Base-by-base conservation (phyloP, 2,113 vertebrate species). In the Echinops telfairi region DNA sequence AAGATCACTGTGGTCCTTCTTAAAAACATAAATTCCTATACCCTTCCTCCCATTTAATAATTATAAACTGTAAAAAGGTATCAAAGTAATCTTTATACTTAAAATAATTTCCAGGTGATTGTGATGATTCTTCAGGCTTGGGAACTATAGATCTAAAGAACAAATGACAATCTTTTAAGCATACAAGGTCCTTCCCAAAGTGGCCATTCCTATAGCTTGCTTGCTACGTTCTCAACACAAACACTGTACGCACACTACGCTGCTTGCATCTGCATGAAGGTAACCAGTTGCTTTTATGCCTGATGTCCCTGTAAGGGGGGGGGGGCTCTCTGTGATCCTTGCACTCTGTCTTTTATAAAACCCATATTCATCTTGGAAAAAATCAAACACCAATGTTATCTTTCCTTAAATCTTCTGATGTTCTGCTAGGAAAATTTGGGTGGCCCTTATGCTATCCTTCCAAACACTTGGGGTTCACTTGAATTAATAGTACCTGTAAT, bases 21-120 rank as follows among this genome's bases (percentile, higher is more conserved):
- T 73, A 60, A 90, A 95, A 81, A 75, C 11, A 38, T 12, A 40
- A 33, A 23, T 75, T 95, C 40, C 33, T 79, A 12, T 36, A 77
- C 22, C 3, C 17, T 19, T 58, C 7, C 5, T 2, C 4, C 9
- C 20, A 58, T 1, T 6, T 83, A 58, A 23, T 77, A 79, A 29
- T 70, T 43, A 40, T 31, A 66, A 79, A 47, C 16, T 70, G 79
- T 71, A 77, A 57, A 70, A 79, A 83, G 36, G 4, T 25, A 75
- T 8, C 3, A 83, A 47, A 62, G 25, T 20, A 16, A 14, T 25
- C 83, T 4, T 71, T 2, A 36, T 2, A 7, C 36, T 70, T 66
- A 19, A 77, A 73, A 88, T 27, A 2, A 53, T 23, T 80, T 14
- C 29, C n/a, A 38, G 27, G 15, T 23, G 15, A 22, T 20, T 86